Evolutionary conservation across 2,888 invertebrate genomes (phyloP), one percentile per base, ranked within the genome.

Genomic region (Myopa tessellatipennis): DNA sequence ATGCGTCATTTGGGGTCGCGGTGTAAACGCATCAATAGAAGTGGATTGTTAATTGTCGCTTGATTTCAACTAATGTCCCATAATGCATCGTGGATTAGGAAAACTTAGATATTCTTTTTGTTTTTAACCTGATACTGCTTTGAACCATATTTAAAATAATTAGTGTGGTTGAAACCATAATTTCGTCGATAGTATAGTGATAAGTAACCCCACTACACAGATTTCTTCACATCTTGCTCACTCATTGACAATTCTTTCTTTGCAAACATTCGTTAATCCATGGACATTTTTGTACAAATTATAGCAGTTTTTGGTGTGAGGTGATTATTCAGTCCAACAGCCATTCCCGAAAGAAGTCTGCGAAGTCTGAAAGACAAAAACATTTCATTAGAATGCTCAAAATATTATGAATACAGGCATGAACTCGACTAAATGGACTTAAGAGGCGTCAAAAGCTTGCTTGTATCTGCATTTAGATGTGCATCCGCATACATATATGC

Each of bases 301-400:
- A 68, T 75, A 58, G 58, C 14, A 40, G 34, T 60, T 68, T 38
- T 55, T 74, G 40, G 18, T 60, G 68, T 58, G 55, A 58, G 45
- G 40, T 73, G 36, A 58, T 45, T 74, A 45, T 73, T 61, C 73
- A 68, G 75, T 76, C 60, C 77, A 79, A 77, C 79, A 79, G 78
- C 75, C 77, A 77, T 72, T 80, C 77, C 80, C 76, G 63, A 74
- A 78, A 79, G 78, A 74, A 71, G 77, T 79, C 78, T 77, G 80
- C 78, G 63, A 60, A 67, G 80, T 79, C 80, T 80, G 80, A 80
- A 80, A 80, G 79, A 80, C 80, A 80, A 80, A 77, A 80, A 80
- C 77, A 77, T 78, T 78, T 79, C 26, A 80, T 80, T 80, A 79
- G 74, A 80, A 79, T 68, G 69, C 45, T 70, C 18, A 76, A 76